Base-by-base conservation (phyloP, 2,888 invertebrate species). In the Ephialtes manifestator region DNA sequence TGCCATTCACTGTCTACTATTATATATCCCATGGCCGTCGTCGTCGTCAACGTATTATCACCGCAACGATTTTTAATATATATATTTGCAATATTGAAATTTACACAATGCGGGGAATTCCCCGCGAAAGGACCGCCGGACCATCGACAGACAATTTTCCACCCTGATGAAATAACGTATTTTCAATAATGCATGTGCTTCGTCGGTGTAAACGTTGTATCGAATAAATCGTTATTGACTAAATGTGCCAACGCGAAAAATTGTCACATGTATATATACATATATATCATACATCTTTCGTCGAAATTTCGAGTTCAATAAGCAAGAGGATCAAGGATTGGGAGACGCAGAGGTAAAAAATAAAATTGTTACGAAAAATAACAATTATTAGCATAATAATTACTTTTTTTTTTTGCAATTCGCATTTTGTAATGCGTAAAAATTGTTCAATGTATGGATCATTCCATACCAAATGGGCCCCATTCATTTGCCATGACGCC, bases 1-100 rank as follows among this genome's bases (percentile, higher is more conserved):
- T 84, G 88, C 87, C 88, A 86, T 81, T 81, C 70, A 81, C 78
- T 85, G 81, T 85, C 70, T 85, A 78, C 81, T 79, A 81, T 70
- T 35, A 35, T 60, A 60, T 84, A 75, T 81, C 81, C 81, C 81
- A 75, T 85, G 55, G 78, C 81, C 70, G 77, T 84, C 81, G 65
- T 84, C 72, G 71, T 71, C 75, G 67, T 60, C 31, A 60, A 60
- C 68, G 58, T 63, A 67, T 53, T 31, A 46, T 72, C 63, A 48
- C 31, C 53, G 39, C 76, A 80, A 43, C 60, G 65, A 65, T 72
- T 81, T 72, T 72, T 67, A 63, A 18, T 58, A 63, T 63, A 60
- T 60, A 63, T 71, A 67, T 67, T 76, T 70, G 70, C 83, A 39
- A 83, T 74, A 78, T 58, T 53, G 63, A 18, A 81, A 63, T 77